Percentiles rank a stretch among this genome's conserved stretches.
These are phyloP conservation scores for Pteropus alecto DNA, from an alignment of 2,113 vertebrate species.

Conservation along the genomic window DNA sequence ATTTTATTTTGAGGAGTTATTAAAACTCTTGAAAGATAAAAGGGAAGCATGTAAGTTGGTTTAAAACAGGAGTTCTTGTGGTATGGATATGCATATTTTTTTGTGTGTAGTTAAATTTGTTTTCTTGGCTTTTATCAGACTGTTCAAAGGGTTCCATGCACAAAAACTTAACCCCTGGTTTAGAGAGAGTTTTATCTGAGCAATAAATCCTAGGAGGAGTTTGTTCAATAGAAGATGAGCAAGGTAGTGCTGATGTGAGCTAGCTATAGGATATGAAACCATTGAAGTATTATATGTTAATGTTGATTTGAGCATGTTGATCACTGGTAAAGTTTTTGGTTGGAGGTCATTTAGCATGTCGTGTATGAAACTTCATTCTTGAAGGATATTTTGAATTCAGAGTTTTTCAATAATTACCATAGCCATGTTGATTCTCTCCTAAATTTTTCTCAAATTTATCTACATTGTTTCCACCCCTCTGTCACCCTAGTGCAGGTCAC, in stretches of 20 bases:
- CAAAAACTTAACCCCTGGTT: background rate
- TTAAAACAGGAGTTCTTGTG: background rate
- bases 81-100: background rate
- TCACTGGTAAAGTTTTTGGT: slow-evolving; percentile 34
- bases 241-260: background rate
- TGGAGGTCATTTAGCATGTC: slow-evolving; percentile 30
- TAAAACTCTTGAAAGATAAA: background rate
- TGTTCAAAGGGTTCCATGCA: slow-evolving; percentile 31
- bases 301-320: background rate
- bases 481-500: background rate
- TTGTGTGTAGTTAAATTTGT: background rate
- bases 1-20: slow-evolving; percentile 1
- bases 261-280: background rate
- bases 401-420: background rate
- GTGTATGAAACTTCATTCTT: slow-evolving; percentile 34
- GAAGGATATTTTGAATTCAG: slow-evolving; percentile 25
- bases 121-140: background rate
- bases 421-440: background rate
- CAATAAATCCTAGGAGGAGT: background rate
- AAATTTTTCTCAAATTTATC: background rate
- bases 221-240: background rate
- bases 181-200: slow-evolving; percentile 23
- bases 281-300: background rate
- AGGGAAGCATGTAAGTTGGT: background rate
- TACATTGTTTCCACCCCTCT: background rate